These are phyloP conservation scores for Agonopterix arenella DNA, from an alignment of 2,888 invertebrate genomes.

Conservation along the genomic window DNA sequence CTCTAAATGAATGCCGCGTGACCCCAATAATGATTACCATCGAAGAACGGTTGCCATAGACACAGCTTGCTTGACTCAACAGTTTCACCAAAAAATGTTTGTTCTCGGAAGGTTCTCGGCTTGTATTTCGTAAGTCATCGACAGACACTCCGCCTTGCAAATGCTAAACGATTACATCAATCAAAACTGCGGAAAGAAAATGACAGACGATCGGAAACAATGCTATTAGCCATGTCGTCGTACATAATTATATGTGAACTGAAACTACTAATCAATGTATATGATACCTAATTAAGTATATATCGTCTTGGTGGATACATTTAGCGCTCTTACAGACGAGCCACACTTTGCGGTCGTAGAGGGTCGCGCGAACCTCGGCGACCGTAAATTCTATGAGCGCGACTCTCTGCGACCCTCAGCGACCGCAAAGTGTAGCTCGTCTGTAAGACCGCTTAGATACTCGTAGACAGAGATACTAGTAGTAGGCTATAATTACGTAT, in stretches of 20 bases:
- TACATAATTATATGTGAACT: not conserved
- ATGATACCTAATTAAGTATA: not conserved
- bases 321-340: too few relatives aligned
- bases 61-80: conserved; percentile 28
- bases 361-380: too few relatives aligned
- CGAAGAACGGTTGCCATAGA: conserved; percentile 30
- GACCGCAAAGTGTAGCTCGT: too few relatives aligned
- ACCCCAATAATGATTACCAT: conserved; percentile 35
- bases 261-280: not conserved
- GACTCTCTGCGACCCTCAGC: too few relatives aligned
- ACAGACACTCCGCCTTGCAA: conserved; percentile 1
- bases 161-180: conserved; percentile 22
- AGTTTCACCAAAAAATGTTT: conserved; percentile 13
- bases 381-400: too few relatives aligned
- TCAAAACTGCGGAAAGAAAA: conserved; percentile 27
- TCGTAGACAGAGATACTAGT: too few relatives aligned
- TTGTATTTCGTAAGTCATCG: conserved; percentile 6
- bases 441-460: too few relatives aligned
- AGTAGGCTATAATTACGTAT: too few relatives aligned
- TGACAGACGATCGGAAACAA: conserved; percentile 23
- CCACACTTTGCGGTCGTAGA: too few relatives aligned
- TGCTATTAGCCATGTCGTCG: conserved; percentile 4
- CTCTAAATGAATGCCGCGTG: conserved; percentile 20
- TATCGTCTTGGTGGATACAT: not conserved
- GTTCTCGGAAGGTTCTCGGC: not conserved